Evolutionary conservation across 2,888 invertebrate genomes (phyloP), one percentile per base, ranked within the genome.

Genomic region (Microctonus aethiopoides): DNA sequence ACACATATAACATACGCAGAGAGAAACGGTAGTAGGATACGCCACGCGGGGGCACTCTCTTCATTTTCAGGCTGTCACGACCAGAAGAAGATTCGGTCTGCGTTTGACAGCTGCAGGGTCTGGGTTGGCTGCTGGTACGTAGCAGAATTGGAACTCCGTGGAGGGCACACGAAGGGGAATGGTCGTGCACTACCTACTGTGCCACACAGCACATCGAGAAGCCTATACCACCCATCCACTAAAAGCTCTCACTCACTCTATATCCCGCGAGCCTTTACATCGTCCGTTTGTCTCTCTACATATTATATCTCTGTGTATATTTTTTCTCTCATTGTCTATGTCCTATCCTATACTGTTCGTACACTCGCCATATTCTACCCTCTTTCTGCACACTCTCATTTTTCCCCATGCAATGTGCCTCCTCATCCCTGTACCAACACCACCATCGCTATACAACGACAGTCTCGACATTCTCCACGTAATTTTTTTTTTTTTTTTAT

Each of bases 21-120:
- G 32, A 57, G 41, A 59, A 20, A 39, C 39, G 22, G 36, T 24
- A 59, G 46, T 41, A 36, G 39, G 39, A 57, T 57, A 46, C 32
- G 59, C 32, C 29, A 57, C 60, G 51, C 41, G 60, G 80, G 80
- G 81, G 80, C 78, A 81, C 83, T 86, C 85, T 86, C 86, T 86
- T 86, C 86, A 86, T 86, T 86, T 86, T 81, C 83, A 83, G 83
- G 81, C 83, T 83, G 83, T 83, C 83, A 83, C 82, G 81, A 83
- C 77, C 83, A 83, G 83, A 83, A 86, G 86, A 86, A 86, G 86
- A 86, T 86, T 86, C 84, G 81, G 81, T 79, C 85, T 86, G 86
- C 80, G 84, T 83, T 84, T 86, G 86, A 86, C 86, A 86, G 86
- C 83, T 84, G 83, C 84, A 85, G 84, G 84, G 84, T 83, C 83